Conservation (phyloP, 2,888 invertebrate genomes). For the Oscheius onirici region DNA sequence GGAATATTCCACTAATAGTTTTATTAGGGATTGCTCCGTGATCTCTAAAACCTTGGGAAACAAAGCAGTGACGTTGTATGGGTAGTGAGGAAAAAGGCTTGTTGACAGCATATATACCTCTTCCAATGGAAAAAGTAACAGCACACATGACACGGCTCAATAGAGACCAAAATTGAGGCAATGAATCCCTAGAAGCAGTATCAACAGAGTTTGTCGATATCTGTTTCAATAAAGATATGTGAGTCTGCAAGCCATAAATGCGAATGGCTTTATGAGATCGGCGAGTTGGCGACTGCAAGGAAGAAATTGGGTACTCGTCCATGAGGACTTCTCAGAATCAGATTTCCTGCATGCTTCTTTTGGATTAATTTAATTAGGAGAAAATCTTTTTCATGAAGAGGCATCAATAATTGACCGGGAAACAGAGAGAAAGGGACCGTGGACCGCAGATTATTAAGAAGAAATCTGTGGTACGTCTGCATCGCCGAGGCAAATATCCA, state of each 20-base stretch:
- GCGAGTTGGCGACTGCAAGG: not conserved
- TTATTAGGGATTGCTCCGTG: not conserved
- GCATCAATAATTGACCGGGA: not conserved
- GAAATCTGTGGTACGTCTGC: constrained; percentile 20
- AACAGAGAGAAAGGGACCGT: not conserved
- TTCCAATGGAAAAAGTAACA: no score
- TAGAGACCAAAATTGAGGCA: no score
- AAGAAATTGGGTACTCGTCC: constrained; percentile 20
- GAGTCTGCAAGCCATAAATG: not conserved
- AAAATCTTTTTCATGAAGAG: constrained; percentile 1
- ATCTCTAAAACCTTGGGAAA: not conserved
- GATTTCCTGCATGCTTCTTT: constrained; percentile 8
- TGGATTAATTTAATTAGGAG: not conserved
- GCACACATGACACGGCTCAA: no score
- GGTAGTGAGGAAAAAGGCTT: no score
- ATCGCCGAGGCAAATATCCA: constrained; percentile 29
- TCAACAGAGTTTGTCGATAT: no score
- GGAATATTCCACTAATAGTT: not conserved
- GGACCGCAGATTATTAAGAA: not conserved
- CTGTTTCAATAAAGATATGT: not conserved
- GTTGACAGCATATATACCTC: no score
- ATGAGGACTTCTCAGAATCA: constrained; percentile 19
- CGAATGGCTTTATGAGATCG: not conserved
- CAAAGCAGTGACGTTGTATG: no score
- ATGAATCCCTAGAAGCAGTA: no score